phyloP scores from a whole-genome alignment of 2,888 invertebrate genomes.

The Chloroclystis v-ata region DNA sequence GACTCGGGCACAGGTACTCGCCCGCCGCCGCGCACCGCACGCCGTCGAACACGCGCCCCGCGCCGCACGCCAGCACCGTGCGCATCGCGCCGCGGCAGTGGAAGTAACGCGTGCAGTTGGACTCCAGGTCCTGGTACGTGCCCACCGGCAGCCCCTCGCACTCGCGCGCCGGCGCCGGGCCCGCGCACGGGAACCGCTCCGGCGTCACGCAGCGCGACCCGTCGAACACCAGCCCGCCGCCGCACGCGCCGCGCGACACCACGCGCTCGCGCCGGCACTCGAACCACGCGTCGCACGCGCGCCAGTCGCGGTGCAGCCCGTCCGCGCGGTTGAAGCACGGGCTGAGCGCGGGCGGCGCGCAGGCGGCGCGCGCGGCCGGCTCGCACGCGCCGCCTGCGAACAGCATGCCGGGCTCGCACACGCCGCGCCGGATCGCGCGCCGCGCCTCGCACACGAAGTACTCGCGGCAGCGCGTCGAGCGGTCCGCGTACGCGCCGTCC shows the following conservation, averaged over 20 bases:
- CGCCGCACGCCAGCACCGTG: conserved; percentile 60
- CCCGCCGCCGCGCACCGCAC: conserved; percentile 54
- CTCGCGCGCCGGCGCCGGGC: conserved; percentile 57
- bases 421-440: conserved; percentile 73
- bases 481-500: conserved; percentile 78
- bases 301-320: conserved; percentile 67
- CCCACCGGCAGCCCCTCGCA: conserved; percentile 75
- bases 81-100: conserved; percentile 66
- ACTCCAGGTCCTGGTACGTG: conserved; percentile 72
- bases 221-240: conserved; percentile 67
- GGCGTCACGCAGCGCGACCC: conserved; percentile 64
- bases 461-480: conserved; percentile 73
- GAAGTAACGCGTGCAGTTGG: conserved; percentile 73
- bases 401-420: conserved; percentile 72
- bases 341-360: conserved; percentile 65
- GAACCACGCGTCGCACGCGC: conserved; percentile 70
- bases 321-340: conserved; percentile 68
- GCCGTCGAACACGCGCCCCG: conserved; percentile 66
- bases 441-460: conserved; percentile 78
- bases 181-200: conserved; percentile 62
- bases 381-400: conserved; percentile 76
- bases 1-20: conserved; percentile 65
- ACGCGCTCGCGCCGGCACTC: conserved; percentile 69
- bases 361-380: conserved; percentile 56
- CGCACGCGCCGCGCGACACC: conserved; percentile 65